Conservation (phyloP, 1,140 invertebrate species). For the Condylostylus longicornis region DNA sequence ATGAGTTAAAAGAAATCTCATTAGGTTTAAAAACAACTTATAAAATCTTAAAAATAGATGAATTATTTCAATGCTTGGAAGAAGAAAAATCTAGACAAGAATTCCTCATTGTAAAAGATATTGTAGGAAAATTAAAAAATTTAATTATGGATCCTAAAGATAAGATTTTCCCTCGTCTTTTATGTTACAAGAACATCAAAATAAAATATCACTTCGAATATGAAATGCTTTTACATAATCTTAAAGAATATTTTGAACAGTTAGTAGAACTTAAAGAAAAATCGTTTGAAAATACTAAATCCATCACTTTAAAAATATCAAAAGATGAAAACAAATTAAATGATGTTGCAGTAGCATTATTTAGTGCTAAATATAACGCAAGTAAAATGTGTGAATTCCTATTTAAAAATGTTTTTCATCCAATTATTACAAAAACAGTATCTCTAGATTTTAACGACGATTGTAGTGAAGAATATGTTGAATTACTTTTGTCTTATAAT, state of each 20-base stretch:
- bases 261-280: constrained; percentile 25
- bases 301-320: constrained; percentile 21
- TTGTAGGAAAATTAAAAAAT: constrained; percentile 16
- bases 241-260: constrained; percentile 22
- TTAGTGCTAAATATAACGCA: constrained; percentile 25
- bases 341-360: constrained; percentile 23
- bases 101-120: constrained; percentile 16
- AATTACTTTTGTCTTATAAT: constrained; percentile 23
- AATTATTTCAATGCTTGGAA: constrained; percentile 24
- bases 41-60: constrained; percentile 22
- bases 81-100: constrained; percentile 23
- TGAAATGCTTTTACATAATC: constrained; percentile 22
- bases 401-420: constrained; percentile 25
- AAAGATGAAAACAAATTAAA: constrained; percentile 21
- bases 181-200: constrained; percentile 25
- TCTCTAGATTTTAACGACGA: constrained; percentile 18
- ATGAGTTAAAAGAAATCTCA: constrained; percentile 17
- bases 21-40: constrained; percentile 19
- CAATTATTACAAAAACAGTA: constrained; percentile 23
- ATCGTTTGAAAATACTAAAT: constrained; percentile 22
- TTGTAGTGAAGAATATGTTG: constrained; percentile 7
- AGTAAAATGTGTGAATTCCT: constrained; percentile 20
- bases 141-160: constrained; percentile 18
- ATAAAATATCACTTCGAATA: constrained; percentile 23
- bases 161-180: constrained; percentile 18